These are phyloP conservation scores for Patagioenas fasciata DNA, from an alignment of 2,113 vertebrate species.

Conservation along the genomic window DNA sequence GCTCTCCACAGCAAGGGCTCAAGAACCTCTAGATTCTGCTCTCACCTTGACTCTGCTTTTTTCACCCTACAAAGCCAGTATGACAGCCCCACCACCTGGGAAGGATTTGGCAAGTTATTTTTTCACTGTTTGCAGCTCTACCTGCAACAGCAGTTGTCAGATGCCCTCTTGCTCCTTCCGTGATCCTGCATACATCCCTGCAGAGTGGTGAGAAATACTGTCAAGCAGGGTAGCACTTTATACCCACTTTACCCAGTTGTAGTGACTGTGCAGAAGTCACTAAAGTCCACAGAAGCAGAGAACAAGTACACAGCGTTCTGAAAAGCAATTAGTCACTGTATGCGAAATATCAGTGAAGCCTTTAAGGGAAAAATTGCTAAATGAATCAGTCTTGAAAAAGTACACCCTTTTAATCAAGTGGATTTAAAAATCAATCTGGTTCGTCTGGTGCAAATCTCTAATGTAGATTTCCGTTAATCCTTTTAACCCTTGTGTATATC, in stretches of 20 bases:
- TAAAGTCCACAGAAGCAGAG: constrained; percentile 15
- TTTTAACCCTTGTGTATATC: constrained; percentile 50
- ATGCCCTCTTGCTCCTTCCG: background rate
- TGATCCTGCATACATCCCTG: background rate
- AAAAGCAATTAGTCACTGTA: constrained; percentile 63
- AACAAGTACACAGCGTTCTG: constrained; percentile 61
- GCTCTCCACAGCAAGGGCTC: background rate
- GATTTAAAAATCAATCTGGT: constrained; percentile 63
- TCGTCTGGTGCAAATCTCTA: constrained; percentile 25
- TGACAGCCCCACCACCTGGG: background rate
- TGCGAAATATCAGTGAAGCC: constrained; percentile 54
- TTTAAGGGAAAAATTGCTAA: constrained; percentile 52
- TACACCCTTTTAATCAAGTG: constrained; percentile 63
- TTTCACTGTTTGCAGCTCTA: background rate
- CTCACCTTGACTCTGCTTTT: background rate
- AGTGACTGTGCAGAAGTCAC: constrained; percentile 38
- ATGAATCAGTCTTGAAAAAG: constrained; percentile 59
- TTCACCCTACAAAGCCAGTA: background rate
- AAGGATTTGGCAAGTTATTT: background rate
- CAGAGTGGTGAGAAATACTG: background rate
- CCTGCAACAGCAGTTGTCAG: background rate
- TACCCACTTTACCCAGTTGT: background rate
- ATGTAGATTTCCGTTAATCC: constrained; percentile 31
- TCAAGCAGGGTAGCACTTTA: constrained; percentile 19
- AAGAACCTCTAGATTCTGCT: background rate